Percentiles rank a stretch among this genome's conserved stretches.
These are phyloP conservation scores for Macaria liturata DNA, from an alignment of 2,888 invertebrate species.

Conservation along the genomic window DNA sequence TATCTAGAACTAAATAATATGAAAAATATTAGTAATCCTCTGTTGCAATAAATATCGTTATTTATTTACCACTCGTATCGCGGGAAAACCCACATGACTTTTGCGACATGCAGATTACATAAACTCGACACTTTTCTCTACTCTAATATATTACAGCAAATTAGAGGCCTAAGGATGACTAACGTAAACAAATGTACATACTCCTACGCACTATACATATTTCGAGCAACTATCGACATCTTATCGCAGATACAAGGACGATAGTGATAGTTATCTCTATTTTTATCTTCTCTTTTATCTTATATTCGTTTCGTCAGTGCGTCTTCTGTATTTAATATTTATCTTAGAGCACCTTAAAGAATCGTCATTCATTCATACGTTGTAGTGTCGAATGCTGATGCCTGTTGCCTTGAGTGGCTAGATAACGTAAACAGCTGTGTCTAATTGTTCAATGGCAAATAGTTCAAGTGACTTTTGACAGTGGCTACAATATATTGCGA, in stretches of 20 bases:
- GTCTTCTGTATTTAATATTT: conserved; percentile 14
- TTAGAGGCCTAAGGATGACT: conserved; percentile 18
- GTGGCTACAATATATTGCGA: conserved; percentile 14
- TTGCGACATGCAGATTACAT: no score
- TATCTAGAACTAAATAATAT: no score
- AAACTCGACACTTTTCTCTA: no score
- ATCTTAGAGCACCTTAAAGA: conserved; percentile 11
- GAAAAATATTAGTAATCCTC: no score
- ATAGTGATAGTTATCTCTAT: conserved; percentile 11
- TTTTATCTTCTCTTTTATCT: background rate
- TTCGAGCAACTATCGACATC: conserved; percentile 16
- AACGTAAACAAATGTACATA: conserved; percentile 4
- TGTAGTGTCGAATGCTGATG: conserved; percentile 3
- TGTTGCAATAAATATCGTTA: no score
- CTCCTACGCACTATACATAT: conserved; percentile 6
- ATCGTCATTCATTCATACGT: conserved; percentile 22
- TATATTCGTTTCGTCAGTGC: conserved; percentile 7
- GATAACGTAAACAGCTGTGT: conserved; percentile 12
- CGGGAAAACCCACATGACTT: no score
- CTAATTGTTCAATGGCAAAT: conserved; percentile 17
- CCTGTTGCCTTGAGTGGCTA: conserved; percentile 4
- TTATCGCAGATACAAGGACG: conserved; percentile 1
- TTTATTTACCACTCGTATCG: no score
- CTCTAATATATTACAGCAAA: no score
- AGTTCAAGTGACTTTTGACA: conserved; percentile 15